Percentiles rank a stretch among this genome's conserved stretches.
Evolutionary conservation across 2,113 vertebrate genomes (phyloP).

Genomic region (Mesocricetus auratus): DNA sequence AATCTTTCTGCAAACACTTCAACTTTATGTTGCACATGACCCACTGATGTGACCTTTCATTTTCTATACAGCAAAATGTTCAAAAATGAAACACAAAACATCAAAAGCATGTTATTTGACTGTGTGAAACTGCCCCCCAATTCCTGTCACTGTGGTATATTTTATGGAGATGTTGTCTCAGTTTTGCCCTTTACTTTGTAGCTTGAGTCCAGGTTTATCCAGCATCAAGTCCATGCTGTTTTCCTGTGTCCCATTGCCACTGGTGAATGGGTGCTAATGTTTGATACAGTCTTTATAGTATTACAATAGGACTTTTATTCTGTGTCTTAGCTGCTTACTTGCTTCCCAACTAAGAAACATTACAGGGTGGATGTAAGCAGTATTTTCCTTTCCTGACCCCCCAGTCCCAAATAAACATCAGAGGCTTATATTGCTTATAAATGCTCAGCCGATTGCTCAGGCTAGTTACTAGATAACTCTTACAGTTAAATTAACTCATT

Average conservation of each 20-base stretch:
- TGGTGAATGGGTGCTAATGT: neutral
- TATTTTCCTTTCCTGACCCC: too few relatives aligned
- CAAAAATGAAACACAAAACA: neutral
- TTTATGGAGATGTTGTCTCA: neutral
- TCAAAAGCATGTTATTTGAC: neutral
- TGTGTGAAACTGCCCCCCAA: neutral
- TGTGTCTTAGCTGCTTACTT: neutral
- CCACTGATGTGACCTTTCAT: neutral
- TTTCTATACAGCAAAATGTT: conserved; percentile 15
- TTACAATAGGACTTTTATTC: neutral
- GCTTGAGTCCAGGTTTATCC: neutral
- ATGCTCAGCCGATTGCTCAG: too few relatives aligned
- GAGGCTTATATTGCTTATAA: too few relatives aligned
- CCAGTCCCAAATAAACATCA: too few relatives aligned
- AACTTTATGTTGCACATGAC: neutral
- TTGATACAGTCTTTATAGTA: neutral
- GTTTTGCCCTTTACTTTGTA: neutral
- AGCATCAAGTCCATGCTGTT: neutral
- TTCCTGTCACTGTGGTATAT: neutral
- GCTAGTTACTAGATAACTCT: too few relatives aligned
- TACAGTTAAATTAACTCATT: too few relatives aligned
- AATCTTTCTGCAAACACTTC: neutral
- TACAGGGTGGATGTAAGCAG: too few relatives aligned
- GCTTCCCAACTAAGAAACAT: neutral
- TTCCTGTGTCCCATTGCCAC: neutral